Conservation (phyloP, 2,113 vertebrate genomes). For the Cochlearius cochlearius region DNA sequence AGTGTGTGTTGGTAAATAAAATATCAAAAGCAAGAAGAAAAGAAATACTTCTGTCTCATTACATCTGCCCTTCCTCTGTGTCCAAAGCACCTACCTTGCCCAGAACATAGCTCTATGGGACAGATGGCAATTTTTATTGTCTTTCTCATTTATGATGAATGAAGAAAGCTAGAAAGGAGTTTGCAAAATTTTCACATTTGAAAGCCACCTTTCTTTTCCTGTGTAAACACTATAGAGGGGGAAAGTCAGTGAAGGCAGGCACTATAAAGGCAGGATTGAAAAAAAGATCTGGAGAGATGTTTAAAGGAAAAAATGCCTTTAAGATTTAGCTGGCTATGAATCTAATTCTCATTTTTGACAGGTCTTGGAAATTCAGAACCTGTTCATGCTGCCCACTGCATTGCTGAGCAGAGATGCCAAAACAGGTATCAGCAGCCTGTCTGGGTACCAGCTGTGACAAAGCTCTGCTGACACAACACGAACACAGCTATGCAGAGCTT, state of each 20-base stretch:
- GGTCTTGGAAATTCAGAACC: background rate
- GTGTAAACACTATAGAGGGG: background rate
- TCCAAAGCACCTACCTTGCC: background rate
- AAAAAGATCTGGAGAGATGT: background rate
- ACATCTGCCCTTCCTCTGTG: background rate
- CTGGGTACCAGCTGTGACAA: background rate
- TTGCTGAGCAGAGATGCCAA: background rate
- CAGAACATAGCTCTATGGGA: background rate
- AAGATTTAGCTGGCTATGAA: background rate
- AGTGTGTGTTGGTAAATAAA: background rate
- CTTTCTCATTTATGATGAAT: background rate
- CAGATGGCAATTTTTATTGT: background rate
- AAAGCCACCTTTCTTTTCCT: background rate
- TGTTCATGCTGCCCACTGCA: background rate
- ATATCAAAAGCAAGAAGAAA: background rate
- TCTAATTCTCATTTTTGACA: background rate
- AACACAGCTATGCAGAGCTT: background rate
- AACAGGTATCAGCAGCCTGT: background rate
- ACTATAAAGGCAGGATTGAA: background rate
- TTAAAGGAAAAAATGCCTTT: background rate
- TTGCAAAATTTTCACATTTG: background rate
- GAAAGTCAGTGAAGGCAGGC: background rate
- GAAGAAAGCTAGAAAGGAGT: background rate
- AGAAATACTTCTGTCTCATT: background rate
- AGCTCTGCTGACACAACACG: background rate